These are phyloP conservation scores for Xiphydria camelus DNA, from an alignment of 2,888 invertebrate genomes.

Conservation along the genomic window DNA sequence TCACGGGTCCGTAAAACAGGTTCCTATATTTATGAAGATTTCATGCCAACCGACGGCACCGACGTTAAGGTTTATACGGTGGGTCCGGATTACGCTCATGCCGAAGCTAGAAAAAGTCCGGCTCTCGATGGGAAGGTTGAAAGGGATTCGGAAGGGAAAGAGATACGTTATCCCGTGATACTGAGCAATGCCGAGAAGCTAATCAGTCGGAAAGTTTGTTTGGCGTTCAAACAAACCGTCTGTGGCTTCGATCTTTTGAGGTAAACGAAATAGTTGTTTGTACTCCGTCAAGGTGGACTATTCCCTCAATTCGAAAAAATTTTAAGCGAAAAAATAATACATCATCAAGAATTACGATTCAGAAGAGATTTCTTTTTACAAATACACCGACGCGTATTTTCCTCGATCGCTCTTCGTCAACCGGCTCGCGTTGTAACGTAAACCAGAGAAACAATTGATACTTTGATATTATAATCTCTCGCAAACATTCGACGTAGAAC, in stretches of 20 bases:
- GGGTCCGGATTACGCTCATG: constrained; percentile 99
- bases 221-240: constrained; percentile 97
- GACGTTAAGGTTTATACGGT: constrained; percentile 90
- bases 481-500: too few relatives aligned
- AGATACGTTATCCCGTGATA: constrained; percentile 98
- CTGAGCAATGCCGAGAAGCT: constrained; percentile 96
- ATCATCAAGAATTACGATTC: too few relatives aligned
- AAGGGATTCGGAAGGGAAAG: constrained; percentile 95
- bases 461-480: too few relatives aligned
- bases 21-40: constrained; percentile 99
- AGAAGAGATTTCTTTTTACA: not conserved
- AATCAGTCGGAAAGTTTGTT: constrained; percentile 95
- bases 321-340: too few relatives aligned
- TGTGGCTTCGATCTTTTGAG: constrained; percentile 97
- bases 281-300: too few relatives aligned
- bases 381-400: too few relatives aligned
- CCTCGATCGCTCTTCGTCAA: too few relatives aligned
- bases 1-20: constrained; percentile 95
- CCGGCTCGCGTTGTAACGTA: too few relatives aligned
- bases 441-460: too few relatives aligned
- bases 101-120: constrained; percentile 98
- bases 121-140: constrained; percentile 98
- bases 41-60: constrained; percentile 98
- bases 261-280: constrained; percentile 52
- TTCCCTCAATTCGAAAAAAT: too few relatives aligned